phyloP scores from a whole-genome alignment of 2,113 vertebrate genomes.

The Malurus alboscapulatus region DNA sequence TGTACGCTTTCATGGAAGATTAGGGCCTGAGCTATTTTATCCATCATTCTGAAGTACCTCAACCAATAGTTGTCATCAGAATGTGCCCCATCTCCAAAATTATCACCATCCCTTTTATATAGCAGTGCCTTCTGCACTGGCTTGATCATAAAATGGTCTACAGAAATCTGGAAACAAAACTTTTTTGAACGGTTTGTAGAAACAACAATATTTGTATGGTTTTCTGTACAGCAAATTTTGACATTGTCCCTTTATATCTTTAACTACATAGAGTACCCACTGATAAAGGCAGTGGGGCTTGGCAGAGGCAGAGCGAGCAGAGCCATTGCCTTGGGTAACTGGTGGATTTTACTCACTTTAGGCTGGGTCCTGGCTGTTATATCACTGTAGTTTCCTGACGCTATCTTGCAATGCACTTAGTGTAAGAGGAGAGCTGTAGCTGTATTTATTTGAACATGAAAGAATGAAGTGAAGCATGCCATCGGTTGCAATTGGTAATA shows the following conservation, averaged over 20 bases:
- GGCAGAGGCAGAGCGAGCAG: background rate
- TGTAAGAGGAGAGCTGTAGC: background rate
- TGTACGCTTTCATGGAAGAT: background rate
- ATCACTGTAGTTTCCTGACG: background rate
- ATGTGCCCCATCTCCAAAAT: background rate
- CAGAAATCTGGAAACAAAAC: background rate
- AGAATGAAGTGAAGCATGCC: background rate
- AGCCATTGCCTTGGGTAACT: background rate
- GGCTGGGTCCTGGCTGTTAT: background rate
- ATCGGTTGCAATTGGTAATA: background rate
- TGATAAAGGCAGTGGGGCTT: background rate
- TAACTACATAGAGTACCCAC: background rate
- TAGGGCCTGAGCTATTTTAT: background rate
- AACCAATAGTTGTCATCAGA: background rate
- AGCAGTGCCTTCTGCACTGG: background rate
- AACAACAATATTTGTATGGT: background rate
- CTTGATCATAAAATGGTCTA: background rate
- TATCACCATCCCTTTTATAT: background rate
- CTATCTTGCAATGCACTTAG: rapidly evolving
- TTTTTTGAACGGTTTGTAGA: background rate
- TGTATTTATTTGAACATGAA: background rate
- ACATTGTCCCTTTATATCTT: background rate
- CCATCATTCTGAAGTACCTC: background rate
- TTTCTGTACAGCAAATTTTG: background rate
- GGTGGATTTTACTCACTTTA: background rate